These are phyloP conservation scores for Smittia aterrima DNA, from an alignment of 2,888 invertebrate species.

Conservation along the genomic window DNA sequence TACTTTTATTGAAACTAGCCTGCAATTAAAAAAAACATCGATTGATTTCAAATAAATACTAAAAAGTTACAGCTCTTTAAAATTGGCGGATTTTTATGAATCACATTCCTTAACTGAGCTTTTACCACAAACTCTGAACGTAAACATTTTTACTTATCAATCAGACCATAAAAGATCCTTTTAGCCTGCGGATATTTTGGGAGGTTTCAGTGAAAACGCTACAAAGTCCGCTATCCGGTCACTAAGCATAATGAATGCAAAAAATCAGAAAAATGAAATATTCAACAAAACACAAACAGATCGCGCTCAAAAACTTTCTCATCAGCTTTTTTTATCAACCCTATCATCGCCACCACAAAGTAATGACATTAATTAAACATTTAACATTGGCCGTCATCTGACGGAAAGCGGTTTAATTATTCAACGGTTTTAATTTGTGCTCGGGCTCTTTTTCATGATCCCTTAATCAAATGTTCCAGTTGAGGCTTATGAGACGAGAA, in stretches of 20 bases:
- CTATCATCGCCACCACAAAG: not conserved
- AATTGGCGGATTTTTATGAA: too few relatives aligned
- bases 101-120: too few relatives aligned
- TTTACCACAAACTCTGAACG: too few relatives aligned
- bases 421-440: not conserved
- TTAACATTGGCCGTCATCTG: not conserved
- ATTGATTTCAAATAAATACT: too few relatives aligned
- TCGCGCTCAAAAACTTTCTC: too few relatives aligned
- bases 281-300: not conserved
- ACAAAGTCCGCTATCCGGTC: not conserved
- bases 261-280: not conserved
- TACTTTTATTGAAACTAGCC: too few relatives aligned
- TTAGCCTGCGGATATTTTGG: not conserved
- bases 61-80: too few relatives aligned
- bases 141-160: too few relatives aligned
- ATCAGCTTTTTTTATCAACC: too few relatives aligned
- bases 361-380: constrained; percentile 6
- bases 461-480: too few relatives aligned
- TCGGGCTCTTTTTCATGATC: not conserved
- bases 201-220: not conserved
- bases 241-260: not conserved
- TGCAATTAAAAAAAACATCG: too few relatives aligned
- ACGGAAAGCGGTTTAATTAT: not conserved
- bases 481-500: too few relatives aligned
- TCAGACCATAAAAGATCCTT: not conserved